These are phyloP conservation scores for Haliaeetus leucogaster DNA, from an alignment of 2,113 vertebrate species.

Conservation along the genomic window DNA sequence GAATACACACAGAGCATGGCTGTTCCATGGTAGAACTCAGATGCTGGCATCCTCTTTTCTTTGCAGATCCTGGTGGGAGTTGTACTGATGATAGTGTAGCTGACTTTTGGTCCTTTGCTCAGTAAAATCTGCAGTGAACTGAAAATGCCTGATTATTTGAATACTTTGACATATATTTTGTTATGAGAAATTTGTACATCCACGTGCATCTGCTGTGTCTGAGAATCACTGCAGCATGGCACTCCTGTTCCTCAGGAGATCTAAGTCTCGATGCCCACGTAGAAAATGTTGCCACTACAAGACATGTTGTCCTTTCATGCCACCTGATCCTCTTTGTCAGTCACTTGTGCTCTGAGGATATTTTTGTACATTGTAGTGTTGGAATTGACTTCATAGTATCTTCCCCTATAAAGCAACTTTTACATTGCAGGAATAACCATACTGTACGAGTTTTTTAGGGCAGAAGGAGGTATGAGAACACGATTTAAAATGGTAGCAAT, in stretches of 20 bases:
- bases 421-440: neutral
- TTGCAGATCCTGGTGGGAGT: neutral
- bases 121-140: neutral
- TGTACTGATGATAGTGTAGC: neutral
- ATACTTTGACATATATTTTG: neutral
- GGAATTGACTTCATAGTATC: neutral
- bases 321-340: neutral
- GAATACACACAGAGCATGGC: neutral
- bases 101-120: neutral
- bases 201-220: neutral
- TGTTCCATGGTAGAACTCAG: neutral
- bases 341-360: neutral
- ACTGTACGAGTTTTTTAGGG: neutral
- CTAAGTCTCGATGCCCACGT: neutral
- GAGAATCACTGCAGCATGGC: neutral
- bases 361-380: neutral
- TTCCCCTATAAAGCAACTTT: neutral
- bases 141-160: neutral
- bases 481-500: rapidly evolving
- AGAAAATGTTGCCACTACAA: neutral
- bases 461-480: neutral
- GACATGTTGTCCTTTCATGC: neutral
- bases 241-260: neutral
- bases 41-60: neutral
- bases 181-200: neutral